Evolutionary conservation across 2,888 invertebrate species (phyloP), one percentile per base, ranked within the genome.

Genomic region (Plebejus argus): DNA sequence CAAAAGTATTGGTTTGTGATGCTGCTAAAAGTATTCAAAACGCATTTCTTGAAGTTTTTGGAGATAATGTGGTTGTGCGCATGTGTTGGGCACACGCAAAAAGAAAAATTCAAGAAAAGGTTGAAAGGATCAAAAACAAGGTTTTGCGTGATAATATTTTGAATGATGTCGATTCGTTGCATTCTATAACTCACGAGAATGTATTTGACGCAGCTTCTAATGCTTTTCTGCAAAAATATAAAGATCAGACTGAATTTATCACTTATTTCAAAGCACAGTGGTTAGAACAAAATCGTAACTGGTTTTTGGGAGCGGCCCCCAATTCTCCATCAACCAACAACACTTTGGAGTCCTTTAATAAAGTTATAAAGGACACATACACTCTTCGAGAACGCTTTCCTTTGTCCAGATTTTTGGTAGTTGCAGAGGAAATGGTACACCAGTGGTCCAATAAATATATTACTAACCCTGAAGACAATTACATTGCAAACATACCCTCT

Each of bases 11-110:
- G 28, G 12, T 70, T 70, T 70, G 70, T 28, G 70, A 70, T 28
- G 70, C 70, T 20, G 70, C 70, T 35, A 70, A 23, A 28, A 70
- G 70, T 28, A 70, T 70, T 23, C 39, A 70, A 70, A 70, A 70
- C 28, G 70, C 70, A 70, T 70, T 70, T 70, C 8, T 23, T 23
- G 33, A 70, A 70, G 70, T 70, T 23, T 70, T 70, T 70, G 70
- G 70, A 15, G 28, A 70, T 28, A 12, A n/a, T 70, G 20, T 20
- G 18, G 18, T 18, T 18, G 39, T 39, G 39, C 39, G 39, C 39
- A 53, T 53, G 53, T 53, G 12, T 18, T 53, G 53, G 53, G 53
- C 53, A 12, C 53, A 53, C 18, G 53, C 53, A 53, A 53, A 53
- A 18, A 53, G 18, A 53, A 53, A 53, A 12, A 53, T 53, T 53